A percentile compares a stretch with the other conserved stretches of the same genome.
Conservation (phyloP, 1,140 invertebrate species). For the Oedothorax gibbosus region DNA sequence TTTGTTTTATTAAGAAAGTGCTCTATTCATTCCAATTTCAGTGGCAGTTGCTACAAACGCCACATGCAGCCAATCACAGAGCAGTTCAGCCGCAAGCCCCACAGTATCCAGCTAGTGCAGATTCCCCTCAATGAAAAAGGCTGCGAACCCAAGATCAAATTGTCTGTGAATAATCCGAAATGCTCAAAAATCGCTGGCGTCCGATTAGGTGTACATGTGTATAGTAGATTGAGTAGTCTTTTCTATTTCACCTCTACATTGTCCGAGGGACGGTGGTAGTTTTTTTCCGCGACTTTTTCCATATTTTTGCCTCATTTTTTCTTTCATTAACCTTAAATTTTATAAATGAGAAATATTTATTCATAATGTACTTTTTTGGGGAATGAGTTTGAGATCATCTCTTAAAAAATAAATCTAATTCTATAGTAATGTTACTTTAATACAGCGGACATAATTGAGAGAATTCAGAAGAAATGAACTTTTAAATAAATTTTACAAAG, state of each 20-base stretch:
- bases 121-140: constrained; percentile 74
- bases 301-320: neutral
- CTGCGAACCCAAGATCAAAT: constrained; percentile 72
- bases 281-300: neutral
- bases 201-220: constrained; percentile 64
- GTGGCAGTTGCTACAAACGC: constrained; percentile 76
- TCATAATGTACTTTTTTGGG: no score
- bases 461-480: no score
- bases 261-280: neutral
- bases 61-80: constrained; percentile 76
- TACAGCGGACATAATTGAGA: no score
- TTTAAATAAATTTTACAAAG: no score
- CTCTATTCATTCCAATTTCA: no score
- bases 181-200: constrained; percentile 60
- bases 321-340: neutral
- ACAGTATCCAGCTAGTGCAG: constrained; percentile 84
- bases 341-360: no score
- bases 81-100: constrained; percentile 73
- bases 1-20: no score
- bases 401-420: no score
- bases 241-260: neutral
- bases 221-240: constrained; percentile 65
- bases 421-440: no score
- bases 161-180: constrained; percentile 72
- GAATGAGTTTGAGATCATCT: no score